Evolutionary conservation across 2,797 vertebrate species (phyloP).

Genomic region (Muraenolepis orangiensis): DNA sequence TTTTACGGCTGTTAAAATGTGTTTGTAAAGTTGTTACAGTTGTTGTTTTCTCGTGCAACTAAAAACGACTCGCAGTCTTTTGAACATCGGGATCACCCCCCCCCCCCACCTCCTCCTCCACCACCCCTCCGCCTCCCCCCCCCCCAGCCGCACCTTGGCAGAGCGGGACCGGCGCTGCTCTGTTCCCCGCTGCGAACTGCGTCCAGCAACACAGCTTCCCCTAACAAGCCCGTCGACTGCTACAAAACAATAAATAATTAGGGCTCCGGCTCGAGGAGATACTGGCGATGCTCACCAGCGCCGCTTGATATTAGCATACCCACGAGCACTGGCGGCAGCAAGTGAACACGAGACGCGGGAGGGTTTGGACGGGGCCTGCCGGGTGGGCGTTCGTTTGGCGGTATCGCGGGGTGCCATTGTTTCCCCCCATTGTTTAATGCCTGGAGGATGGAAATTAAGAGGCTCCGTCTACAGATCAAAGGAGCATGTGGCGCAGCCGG

Average conservation of each 20-base stretch:
- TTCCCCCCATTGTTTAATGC: slow-evolving; percentile 72
- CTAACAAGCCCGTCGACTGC: slow-evolving; percentile 46
- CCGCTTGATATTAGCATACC: slow-evolving; percentile 62
- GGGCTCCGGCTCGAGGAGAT: slow-evolving; percentile 29
- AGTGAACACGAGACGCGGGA: slow-evolving; percentile 16
- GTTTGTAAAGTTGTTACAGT: neutral
- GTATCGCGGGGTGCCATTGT: slow-evolving; percentile 55
- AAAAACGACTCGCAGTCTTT: neutral
- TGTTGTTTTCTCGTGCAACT: neutral
- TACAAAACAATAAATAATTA: slow-evolving; percentile 61
- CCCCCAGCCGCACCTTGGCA: slow-evolving; percentile 40
- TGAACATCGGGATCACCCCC: too few relatives aligned
- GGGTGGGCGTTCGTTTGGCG: slow-evolving; percentile 45
- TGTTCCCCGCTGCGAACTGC: neutral
- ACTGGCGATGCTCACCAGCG: slow-evolving; percentile 42
- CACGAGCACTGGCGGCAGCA: slow-evolving; percentile 40
- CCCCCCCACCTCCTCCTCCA: too few relatives aligned
- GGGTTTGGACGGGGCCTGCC: slow-evolving; percentile 47
- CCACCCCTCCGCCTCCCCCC: slow-evolving; percentile 9
- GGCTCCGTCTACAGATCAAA: slow-evolving; percentile 74
- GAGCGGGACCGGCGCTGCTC: too few relatives aligned
- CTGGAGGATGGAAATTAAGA: slow-evolving; percentile 78
- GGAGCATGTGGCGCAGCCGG: slow-evolving; percentile 61
- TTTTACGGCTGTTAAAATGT: neutral
- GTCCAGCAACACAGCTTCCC: slow-evolving; percentile 32